These are phyloP conservation scores for Astreopora myriophthalma DNA, from an alignment of 64 coral and sea anemone species.

Conservation along the genomic window DNA sequence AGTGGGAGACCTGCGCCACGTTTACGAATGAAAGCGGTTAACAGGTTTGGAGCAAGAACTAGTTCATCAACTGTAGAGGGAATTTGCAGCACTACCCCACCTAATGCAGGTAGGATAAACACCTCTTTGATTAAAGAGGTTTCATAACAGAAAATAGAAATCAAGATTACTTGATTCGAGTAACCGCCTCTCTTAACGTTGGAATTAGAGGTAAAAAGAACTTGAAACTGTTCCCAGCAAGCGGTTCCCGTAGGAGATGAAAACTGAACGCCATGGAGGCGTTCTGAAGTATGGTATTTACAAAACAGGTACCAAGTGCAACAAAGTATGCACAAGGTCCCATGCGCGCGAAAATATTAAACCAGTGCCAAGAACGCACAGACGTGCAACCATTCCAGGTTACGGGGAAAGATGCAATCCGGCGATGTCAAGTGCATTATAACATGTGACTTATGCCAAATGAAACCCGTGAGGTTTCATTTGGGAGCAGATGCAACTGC, in stretches of 20 bases:
- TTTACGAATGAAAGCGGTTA: constrained; percentile 75
- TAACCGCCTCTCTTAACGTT: too few relatives aligned
- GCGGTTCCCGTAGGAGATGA: too few relatives aligned
- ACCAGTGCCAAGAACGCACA: too few relatives aligned
- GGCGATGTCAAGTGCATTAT: neutral
- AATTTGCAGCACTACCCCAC: neutral
- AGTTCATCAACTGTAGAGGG: constrained; percentile 40
- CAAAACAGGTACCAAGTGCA: too few relatives aligned
- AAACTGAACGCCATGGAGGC: too few relatives aligned
- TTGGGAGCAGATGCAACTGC: neutral
- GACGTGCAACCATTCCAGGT: neutral
- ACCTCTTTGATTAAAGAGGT: neutral
- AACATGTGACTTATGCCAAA: neutral
- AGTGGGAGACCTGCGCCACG: constrained; percentile 37
- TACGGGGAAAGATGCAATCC: neutral
- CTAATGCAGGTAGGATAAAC: neutral
- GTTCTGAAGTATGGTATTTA: too few relatives aligned
- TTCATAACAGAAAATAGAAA: too few relatives aligned
- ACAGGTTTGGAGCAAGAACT: constrained; percentile 70
- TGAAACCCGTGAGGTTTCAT: too few relatives aligned
- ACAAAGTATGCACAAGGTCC: too few relatives aligned
- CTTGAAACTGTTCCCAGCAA: too few relatives aligned
- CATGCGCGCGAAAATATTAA: neutral
- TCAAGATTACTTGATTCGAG: too few relatives aligned
- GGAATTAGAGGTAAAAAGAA: too few relatives aligned